A percentile compares a stretch with the other conserved stretches of the same genome.
Evolutionary conservation across 2,113 vertebrate species (phyloP).

Genomic region (Oreochromis niloticus): DNA sequence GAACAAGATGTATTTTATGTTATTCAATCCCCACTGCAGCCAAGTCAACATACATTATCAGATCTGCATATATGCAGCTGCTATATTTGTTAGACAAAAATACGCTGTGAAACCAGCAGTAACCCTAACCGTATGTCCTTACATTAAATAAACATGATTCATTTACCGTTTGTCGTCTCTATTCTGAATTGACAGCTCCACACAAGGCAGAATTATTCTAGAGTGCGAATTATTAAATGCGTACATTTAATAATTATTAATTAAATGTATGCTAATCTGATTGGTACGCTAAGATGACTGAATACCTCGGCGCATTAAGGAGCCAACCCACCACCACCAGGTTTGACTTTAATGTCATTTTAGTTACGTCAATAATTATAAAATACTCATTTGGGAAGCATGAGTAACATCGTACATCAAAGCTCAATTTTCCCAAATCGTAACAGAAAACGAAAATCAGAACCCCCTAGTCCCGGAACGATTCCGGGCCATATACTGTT

Average conservation of each 20-base stretch:
- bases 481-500: background rate
- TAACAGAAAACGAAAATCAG: background rate
- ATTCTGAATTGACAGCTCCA: background rate
- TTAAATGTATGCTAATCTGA: background rate
- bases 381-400: background rate
- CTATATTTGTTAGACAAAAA: background rate
- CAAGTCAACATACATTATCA: background rate
- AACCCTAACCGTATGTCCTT: background rate
- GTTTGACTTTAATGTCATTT: background rate
- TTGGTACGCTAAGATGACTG: background rate
- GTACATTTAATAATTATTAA: background rate
- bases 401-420: background rate
- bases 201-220: background rate
- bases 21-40: background rate
- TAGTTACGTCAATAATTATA: background rate
- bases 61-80: fast-evolving
- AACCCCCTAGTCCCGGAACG: background rate
- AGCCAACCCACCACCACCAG: background rate
- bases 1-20: background rate
- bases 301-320: background rate
- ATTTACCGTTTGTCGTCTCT: background rate
- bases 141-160: background rate
- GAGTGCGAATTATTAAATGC: background rate
- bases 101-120: background rate
- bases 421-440: background rate